Percentiles rank a stretch among this genome's conserved stretches.
These are phyloP conservation scores for Oreonectes daqikongensis DNA, from an alignment of 2,797 vertebrate species.

Conservation along the genomic window DNA sequence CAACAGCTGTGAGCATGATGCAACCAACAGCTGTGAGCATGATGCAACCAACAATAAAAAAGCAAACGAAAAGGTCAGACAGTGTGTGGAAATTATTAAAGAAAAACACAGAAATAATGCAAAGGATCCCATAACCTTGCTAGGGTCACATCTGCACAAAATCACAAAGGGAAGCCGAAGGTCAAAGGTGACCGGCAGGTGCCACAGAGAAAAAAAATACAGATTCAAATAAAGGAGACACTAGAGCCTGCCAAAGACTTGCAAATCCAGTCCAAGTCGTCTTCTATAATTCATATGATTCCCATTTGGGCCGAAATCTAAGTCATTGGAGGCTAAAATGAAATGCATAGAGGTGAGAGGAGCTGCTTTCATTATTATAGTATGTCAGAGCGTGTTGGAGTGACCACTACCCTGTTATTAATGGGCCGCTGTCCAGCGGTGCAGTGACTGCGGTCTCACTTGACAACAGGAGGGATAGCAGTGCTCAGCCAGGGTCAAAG, in stretches of 20 bases:
- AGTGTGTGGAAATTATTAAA: neutral
- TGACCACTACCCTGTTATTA: slow-evolving; percentile 37
- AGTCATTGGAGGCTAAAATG: slow-evolving; percentile 39
- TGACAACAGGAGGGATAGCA: slow-evolving; percentile 45
- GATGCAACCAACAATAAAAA: neutral
- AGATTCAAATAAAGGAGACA: neutral
- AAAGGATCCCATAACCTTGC: neutral
- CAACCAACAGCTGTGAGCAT: neutral
- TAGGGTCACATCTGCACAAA: neutral
- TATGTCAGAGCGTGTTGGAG: slow-evolving; percentile 3
- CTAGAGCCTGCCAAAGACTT: slow-evolving; percentile 1
- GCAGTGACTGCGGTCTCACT: slow-evolving; percentile 26
- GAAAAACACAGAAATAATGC: slow-evolving; percentile 5
- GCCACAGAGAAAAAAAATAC: neutral
- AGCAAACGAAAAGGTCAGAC: neutral
- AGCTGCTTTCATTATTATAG: slow-evolving; percentile 27
- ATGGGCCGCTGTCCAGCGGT: slow-evolving; percentile 33
- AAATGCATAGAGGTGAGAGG: slow-evolving; percentile 22
- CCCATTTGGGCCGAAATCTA: slow-evolving; percentile 17
- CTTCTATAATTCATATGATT: slow-evolving; percentile 42
- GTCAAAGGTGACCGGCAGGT: slow-evolving; percentile 11
- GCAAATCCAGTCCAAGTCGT: slow-evolving; percentile 19
- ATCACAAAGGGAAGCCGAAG: neutral
- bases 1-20: neutral
- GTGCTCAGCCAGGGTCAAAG: slow-evolving; percentile 35